phyloP scores from a whole-genome alignment of 2,888 invertebrate genomes.

The Polydesmus complanatus region DNA sequence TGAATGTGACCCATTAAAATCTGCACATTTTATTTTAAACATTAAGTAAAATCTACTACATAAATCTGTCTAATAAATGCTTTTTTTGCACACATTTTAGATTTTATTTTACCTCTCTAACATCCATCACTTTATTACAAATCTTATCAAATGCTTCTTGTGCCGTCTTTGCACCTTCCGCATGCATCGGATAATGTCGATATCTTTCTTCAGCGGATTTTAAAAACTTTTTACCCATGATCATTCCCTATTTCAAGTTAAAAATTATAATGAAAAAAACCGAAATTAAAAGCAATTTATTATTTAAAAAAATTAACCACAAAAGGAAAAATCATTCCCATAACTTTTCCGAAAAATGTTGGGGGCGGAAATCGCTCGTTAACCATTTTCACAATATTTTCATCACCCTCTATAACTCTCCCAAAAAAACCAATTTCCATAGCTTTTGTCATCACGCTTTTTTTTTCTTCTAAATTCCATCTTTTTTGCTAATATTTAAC shows the following conservation, averaged over 20 bases:
- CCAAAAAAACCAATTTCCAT: neutral
- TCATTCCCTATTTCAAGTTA: neutral
- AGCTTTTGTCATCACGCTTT: neutral
- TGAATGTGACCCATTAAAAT: neutral
- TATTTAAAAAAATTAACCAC: neutral
- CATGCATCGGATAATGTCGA: neutral
- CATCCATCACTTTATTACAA: neutral
- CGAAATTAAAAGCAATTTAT: too few species aligned
- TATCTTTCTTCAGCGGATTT: neutral
- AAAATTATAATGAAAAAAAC: neutral
- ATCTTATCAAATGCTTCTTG: neutral
- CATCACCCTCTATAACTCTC: constrained; percentile 4
- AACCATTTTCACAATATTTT: neutral
- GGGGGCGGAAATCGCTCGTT: neutral
- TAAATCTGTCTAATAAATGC: neutral
- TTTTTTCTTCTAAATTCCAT: neutral
- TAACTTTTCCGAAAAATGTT: neutral
- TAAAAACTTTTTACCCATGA: neutral
- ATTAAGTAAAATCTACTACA: neutral
- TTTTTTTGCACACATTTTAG: too few species aligned
- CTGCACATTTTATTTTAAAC: neutral
- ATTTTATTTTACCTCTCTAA: neutral
- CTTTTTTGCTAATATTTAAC: neutral
- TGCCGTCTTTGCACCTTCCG: neutral
- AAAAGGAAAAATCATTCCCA: neutral